phyloP scores from a whole-genome alignment of 2,888 invertebrate genomes.

The Stenotaenia linearis region DNA sequence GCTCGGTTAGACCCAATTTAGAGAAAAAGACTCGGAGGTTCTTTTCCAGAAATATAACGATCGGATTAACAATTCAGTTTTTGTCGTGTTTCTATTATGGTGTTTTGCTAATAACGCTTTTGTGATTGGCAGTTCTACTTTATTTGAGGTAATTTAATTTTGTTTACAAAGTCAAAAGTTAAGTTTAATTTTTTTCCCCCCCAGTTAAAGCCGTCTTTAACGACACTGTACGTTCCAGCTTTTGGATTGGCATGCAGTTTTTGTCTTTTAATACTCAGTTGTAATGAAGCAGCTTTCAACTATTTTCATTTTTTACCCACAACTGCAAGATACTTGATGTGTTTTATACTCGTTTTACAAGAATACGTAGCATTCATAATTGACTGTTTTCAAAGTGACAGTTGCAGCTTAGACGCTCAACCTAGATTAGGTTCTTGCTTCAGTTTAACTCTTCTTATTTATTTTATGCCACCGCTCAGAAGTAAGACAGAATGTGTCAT shows the following conservation, averaged over 20 bases:
- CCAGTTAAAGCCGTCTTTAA: neutral
- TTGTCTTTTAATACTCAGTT: neutral
- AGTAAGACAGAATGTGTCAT: neutral
- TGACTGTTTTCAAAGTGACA: neutral
- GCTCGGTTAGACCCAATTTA: slow-evolving; percentile 27
- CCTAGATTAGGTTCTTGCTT: neutral
- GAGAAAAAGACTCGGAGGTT: slow-evolving; percentile 57
- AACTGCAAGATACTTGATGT: neutral
- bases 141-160: neutral
- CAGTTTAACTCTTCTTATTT: neutral
- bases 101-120: neutral
- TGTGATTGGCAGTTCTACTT: neutral
- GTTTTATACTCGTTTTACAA: neutral
- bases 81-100: slow-evolving; percentile 43
- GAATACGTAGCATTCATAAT: neutral
- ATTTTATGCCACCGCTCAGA: neutral
- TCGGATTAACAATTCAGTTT: slow-evolving; percentile 69
- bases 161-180: neutral
- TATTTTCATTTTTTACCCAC: neutral
- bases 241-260: neutral
- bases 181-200: neutral
- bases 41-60: slow-evolving; percentile 69
- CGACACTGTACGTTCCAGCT: neutral
- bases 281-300: neutral
- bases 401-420: neutral